Conservation (phyloP, 2,797 vertebrate genomes). For the Cossypha polioptera region DNA sequence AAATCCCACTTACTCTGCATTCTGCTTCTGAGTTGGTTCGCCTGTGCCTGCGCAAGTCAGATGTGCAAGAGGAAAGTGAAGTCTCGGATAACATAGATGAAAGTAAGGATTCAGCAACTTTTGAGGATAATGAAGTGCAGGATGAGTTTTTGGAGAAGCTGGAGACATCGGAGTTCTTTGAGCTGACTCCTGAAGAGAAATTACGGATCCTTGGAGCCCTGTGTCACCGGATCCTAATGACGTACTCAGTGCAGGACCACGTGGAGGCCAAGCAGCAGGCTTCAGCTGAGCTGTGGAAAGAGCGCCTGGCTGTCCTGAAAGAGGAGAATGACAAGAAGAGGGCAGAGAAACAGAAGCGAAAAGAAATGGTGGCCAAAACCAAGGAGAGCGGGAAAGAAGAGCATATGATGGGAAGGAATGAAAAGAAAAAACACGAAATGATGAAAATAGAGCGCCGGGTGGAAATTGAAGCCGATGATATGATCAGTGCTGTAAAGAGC, state of each 20-base stretch:
- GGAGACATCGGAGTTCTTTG: slow-evolving; percentile 92
- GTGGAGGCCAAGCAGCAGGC: slow-evolving; percentile 91
- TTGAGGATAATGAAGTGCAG: slow-evolving; percentile 88
- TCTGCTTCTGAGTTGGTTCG: slow-evolving; percentile 92
- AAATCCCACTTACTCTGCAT: slow-evolving; percentile 95
- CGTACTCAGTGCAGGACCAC: slow-evolving; percentile 94
- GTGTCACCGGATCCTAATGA: slow-evolving; percentile 97
- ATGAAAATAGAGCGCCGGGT: slow-evolving; percentile 60
- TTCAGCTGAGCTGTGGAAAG: slow-evolving; percentile 92
- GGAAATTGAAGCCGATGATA: slow-evolving; percentile 84
- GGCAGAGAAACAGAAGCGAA: slow-evolving; percentile 88
- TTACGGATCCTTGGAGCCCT: slow-evolving; percentile 87
- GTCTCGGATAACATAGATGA: slow-evolving; percentile 72
- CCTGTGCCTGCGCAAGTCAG: slow-evolving; percentile 90
- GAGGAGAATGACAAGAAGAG: slow-evolving; percentile 92
- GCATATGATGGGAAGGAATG: slow-evolving; percentile 74
- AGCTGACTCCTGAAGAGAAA: slow-evolving; percentile 90
- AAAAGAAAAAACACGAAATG: slow-evolving; percentile 75
- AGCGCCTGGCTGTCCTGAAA: slow-evolving; percentile 90
- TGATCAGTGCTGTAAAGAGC: slow-evolving; percentile 96
- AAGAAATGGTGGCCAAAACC: slow-evolving; percentile 88
- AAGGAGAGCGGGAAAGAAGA: slow-evolving; percentile 74
- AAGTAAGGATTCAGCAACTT: slow-evolving; percentile 77
- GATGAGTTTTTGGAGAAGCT: slow-evolving; percentile 92
- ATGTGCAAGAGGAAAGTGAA: slow-evolving; percentile 87